A percentile compares a stretch with the other conserved stretches of the same genome.
Evolutionary conservation across 2,888 invertebrate species (phyloP).

Genomic region (Tolmerus cingulatus): DNA sequence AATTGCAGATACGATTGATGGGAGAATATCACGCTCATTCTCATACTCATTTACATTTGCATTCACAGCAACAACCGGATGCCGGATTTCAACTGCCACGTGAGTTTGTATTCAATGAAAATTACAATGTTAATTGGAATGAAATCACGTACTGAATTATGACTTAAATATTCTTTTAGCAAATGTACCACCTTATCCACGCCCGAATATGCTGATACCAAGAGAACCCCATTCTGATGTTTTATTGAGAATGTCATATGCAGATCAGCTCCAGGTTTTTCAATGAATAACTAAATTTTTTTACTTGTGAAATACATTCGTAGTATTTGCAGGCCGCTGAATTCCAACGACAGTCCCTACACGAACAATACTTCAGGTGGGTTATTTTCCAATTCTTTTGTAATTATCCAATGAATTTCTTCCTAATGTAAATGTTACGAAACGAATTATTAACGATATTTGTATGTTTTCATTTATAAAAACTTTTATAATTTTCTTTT

Average conservation of each 20-base stretch:
- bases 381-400: neutral
- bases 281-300: slow-evolving; percentile 55
- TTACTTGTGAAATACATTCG: slow-evolving; percentile 59
- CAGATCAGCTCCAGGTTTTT: slow-evolving; percentile 64
- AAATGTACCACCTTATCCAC: slow-evolving; percentile 65
- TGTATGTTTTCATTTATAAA: neutral
- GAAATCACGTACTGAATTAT: slow-evolving; percentile 1
- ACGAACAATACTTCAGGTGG: slow-evolving; percentile 64
- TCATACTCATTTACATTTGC: slow-evolving; percentile 90
- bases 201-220: slow-evolving; percentile 65
- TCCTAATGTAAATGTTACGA: slow-evolving; percentile 49
- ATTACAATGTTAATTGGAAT: slow-evolving; percentile 22
- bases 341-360: slow-evolving; percentile 63
- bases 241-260: slow-evolving; percentile 64
- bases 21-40: slow-evolving; percentile 94
- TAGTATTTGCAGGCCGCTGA: slow-evolving; percentile 65
- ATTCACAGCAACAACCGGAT: slow-evolving; percentile 81
- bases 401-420: slow-evolving; percentile 49
- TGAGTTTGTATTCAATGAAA: slow-evolving; percentile 64
- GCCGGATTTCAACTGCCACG: slow-evolving; percentile 70
- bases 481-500: slow-evolving; percentile 38
- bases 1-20: slow-evolving; percentile 86
- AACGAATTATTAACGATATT: neutral
- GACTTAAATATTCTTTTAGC: slow-evolving; percentile 52
- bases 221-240: slow-evolving; percentile 64